phyloP scores from a whole-genome alignment of 2,888 invertebrate species.

The Malthinus seriepunctatus region DNA sequence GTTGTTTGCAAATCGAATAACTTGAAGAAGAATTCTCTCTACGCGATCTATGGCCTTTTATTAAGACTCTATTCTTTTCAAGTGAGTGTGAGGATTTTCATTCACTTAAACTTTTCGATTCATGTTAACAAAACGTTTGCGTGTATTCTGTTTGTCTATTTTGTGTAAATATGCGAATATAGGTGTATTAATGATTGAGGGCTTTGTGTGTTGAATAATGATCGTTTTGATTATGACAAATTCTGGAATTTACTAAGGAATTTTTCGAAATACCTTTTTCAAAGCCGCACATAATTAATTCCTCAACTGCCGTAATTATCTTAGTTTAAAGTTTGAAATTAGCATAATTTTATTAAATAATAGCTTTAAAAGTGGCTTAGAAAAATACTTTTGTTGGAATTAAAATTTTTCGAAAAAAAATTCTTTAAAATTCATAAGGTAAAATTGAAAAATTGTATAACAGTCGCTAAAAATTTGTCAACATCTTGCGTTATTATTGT shows the following conservation, averaged over 20 bases:
- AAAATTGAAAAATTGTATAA: slow-evolving; percentile 47
- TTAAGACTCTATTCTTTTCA: slow-evolving; percentile 18
- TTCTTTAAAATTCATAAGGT: slow-evolving; percentile 12
- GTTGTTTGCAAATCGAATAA: slow-evolving; percentile 26
- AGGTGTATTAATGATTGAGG: slow-evolving; percentile 11
- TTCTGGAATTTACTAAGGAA: too few species aligned
- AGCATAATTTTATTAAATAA: too few species aligned
- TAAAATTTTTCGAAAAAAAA: background rate
- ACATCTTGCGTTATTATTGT: slow-evolving; percentile 42
- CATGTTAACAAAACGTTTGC: slow-evolving; percentile 21
- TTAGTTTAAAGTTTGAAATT: too few species aligned
- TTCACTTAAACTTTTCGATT: slow-evolving; percentile 21
- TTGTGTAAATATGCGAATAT: slow-evolving; percentile 22
- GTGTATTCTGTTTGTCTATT: slow-evolving; percentile 15
- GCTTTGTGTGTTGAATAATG: slow-evolving; percentile 1
- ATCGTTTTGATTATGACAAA: background rate
- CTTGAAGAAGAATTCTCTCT: slow-evolving; percentile 19
- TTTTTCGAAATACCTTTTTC: too few species aligned
- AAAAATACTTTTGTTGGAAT: too few species aligned
- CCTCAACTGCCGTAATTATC: too few species aligned
- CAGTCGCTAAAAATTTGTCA: slow-evolving; percentile 50
- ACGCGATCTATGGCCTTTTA: slow-evolving; percentile 1
- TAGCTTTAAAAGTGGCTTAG: too few species aligned
- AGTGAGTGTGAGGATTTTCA: slow-evolving; percentile 25
- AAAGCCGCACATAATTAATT: too few species aligned